Evolutionary conservation across 2,113 vertebrate species (phyloP).

Genomic region (Mustelus asterias): DNA sequence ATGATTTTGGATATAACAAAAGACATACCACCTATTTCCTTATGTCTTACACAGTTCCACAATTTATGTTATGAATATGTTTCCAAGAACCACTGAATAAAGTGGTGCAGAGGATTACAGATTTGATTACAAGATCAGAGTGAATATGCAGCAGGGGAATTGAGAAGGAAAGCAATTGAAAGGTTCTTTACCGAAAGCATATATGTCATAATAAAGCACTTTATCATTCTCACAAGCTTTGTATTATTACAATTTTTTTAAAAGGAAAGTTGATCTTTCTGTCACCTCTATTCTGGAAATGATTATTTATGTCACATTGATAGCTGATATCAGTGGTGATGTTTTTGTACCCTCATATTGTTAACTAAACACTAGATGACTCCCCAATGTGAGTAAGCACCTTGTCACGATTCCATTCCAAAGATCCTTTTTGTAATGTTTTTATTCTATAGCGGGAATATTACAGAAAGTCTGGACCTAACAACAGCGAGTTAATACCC

Average conservation of each 20-base stretch:
- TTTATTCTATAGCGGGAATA: background rate
- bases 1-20: background rate
- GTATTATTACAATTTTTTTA: background rate
- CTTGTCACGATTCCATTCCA: background rate
- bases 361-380: background rate
- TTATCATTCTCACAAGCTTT: background rate
- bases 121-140: background rate
- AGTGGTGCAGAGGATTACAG: background rate
- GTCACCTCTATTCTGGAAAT: background rate
- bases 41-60: background rate
- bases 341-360: background rate
- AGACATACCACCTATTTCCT: background rate
- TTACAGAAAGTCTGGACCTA: background rate
- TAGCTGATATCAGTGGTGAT: background rate
- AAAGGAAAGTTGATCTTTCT: background rate
- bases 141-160: background rate
- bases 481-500: background rate
- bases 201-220: background rate
- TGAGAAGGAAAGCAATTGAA: background rate
- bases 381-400: background rate
- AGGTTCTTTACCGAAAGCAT: background rate
- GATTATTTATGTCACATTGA: background rate
- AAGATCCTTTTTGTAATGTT: background rate
- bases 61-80: background rate
- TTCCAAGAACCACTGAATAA: background rate